Base-by-base conservation (phyloP, 2,113 vertebrate species). In the Dermatemys mawii region DNA sequence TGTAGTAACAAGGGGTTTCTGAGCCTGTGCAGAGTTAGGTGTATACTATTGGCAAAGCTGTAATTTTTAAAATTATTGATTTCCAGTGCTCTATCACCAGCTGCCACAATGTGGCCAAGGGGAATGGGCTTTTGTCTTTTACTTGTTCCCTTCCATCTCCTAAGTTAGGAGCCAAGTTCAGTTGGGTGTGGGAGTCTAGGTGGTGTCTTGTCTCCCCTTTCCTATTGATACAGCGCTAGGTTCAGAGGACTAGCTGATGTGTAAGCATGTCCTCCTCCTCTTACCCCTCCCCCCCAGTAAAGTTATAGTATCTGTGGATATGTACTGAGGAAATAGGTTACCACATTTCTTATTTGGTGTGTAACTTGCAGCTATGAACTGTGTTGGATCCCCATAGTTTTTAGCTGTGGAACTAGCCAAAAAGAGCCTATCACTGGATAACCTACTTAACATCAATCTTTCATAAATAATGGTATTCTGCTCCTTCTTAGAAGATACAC, bases 141-240 rank as follows among this genome's bases (percentile, higher is more conserved):
- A 32, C 57, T 91, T 90, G 50, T 94, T 95, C 94, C 83, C 75
- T 57, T 60, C 53, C 19, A 11, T 94, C 91, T 84, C 70, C 50
- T 85, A 78, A 76, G 67, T 87, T 81, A 55, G 75, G 70, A 95
- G 35, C 86, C 86, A 90, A 83, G 81, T 16, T 79, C 76, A 92
- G 79, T 85, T 90, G 80, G 60, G 81, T 91, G 22, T 91, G 93
- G 89, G 86, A 91, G 81, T 60, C 29, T 60, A 26, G 12, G 14
- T 35, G 13, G 5, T 60, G 55, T 32, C 27, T 60, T 60, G 13
- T 60, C 27, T 60, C 27, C 57, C 87, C 27, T 90, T 35, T 90
- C 6, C 16, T 80, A 35, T 35, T 84, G 54, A 14, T 79, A 79
- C 76, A 83, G 89, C 51, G 4, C 38, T 83, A 75, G 54, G 76